Evolutionary conservation across 2,797 vertebrate species (phyloP).

Genomic region (Sorex maritimensis): DNA sequence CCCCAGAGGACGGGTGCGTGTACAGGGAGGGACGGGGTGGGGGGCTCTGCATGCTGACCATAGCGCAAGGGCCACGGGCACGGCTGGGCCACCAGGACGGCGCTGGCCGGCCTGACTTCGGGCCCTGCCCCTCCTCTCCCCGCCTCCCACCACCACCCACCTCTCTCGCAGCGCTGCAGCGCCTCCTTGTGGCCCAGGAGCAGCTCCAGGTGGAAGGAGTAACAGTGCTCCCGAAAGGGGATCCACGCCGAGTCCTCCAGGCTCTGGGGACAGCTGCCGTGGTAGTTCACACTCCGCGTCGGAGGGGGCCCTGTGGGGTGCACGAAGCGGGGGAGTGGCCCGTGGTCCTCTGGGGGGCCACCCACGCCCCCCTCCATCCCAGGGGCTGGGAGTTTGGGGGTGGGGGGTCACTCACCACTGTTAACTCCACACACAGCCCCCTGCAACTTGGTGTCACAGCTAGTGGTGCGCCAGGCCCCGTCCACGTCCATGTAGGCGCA

Average conservation of each 20-base stretch:
- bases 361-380: rapidly evolving
- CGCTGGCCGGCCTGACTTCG: too few species aligned
- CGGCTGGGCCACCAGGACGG: too few species aligned
- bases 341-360: neutral
- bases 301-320: conserved; percentile 82
- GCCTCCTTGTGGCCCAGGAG: conserved; percentile 95
- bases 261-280: conserved; percentile 94
- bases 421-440: conserved; percentile 95
- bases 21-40: too few species aligned
- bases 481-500: conserved; percentile 95
- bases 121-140: too few species aligned
- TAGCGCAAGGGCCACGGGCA: too few species aligned
- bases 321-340: neutral
- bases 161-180: conserved; percentile 93
- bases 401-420: conserved; percentile 88
- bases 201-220: conserved; percentile 97
- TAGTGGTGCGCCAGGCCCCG: conserved; percentile 94
- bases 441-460: conserved; percentile 94
- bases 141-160: conserved; percentile 86
- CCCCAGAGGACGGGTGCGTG: neutral
- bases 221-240: conserved; percentile 97
- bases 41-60: too few species aligned
- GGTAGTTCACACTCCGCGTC: conserved; percentile 92
- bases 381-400: rapidly evolving
- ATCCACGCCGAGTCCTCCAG: conserved; percentile 95